phyloP scores from a whole-genome alignment of 2,888 invertebrate genomes.

The Melipona beecheii region DNA sequence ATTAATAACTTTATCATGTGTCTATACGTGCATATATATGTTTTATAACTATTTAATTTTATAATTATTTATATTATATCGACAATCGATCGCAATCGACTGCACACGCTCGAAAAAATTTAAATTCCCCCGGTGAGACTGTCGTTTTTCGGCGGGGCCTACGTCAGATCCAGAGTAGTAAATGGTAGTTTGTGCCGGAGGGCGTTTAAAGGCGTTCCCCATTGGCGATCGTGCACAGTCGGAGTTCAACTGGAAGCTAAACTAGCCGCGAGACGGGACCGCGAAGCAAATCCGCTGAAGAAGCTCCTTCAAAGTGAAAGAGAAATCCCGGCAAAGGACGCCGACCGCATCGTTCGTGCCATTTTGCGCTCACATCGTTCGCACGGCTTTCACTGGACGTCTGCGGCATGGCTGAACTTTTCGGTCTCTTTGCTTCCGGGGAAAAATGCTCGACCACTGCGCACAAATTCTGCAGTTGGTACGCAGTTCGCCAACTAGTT shows the following conservation, averaged over 20 bases:
- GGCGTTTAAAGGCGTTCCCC: background rate
- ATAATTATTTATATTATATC: background rate
- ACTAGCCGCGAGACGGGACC: background rate
- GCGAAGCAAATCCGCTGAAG: constrained; percentile 7
- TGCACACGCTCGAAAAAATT: background rate
- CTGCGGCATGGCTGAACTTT: constrained; percentile 33
- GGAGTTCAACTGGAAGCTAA: background rate
- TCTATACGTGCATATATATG: too few relatives aligned
- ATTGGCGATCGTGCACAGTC: background rate
- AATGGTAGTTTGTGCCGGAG: background rate
- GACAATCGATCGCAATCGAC: background rate
- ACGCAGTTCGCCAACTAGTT: too few relatives aligned
- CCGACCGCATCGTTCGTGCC: constrained; percentile 43
- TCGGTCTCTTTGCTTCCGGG: constrained; percentile 30
- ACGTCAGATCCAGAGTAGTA: background rate
- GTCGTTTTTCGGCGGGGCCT: background rate
- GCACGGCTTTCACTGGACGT: constrained; percentile 57
- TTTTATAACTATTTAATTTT: too few relatives aligned
- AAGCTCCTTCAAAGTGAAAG: constrained; percentile 34
- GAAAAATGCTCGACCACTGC: constrained; percentile 43
- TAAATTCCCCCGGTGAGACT: background rate
- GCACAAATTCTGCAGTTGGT: constrained; percentile 33
- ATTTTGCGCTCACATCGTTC: constrained; percentile 54
- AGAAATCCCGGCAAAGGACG: constrained; percentile 62
- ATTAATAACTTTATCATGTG: too few relatives aligned